Percentiles rank a stretch among this genome's conserved stretches.
phyloP scores from a whole-genome alignment of 2,113 vertebrate species.

The Lontra canadensis region DNA sequence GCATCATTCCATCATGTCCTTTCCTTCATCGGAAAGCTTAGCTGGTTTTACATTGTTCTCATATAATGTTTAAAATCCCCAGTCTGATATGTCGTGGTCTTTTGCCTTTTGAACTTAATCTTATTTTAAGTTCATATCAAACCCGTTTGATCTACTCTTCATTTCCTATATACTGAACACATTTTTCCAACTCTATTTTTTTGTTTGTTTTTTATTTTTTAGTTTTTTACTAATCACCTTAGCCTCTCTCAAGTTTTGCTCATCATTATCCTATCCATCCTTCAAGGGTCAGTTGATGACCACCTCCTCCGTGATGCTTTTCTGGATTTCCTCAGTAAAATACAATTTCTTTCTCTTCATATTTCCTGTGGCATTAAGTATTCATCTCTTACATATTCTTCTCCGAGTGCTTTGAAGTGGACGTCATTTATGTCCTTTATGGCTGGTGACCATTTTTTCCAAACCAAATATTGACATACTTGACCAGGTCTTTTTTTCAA shows the following conservation, averaged over 20 bases:
- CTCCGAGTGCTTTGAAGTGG: background rate
- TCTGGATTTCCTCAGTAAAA: background rate
- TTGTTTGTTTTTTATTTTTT: background rate
- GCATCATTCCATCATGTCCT: background rate
- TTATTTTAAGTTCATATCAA: background rate
- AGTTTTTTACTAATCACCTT: background rate
- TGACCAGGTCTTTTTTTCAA: background rate
- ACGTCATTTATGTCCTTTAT: background rate
- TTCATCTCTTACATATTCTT: background rate
- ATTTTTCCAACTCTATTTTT: background rate
- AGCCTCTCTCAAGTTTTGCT: background rate
- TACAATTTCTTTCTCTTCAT: background rate
- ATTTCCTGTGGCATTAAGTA: background rate
- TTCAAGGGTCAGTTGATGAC: background rate
- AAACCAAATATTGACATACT: background rate
- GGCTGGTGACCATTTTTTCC: background rate
- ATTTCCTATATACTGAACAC: background rate
- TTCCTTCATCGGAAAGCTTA: background rate
- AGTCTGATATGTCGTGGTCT: background rate
- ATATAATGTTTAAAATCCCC: background rate
- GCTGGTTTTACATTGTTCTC: background rate
- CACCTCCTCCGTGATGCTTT: background rate
- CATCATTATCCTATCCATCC: background rate
- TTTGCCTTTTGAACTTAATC: background rate
- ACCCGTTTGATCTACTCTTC: background rate